These are phyloP conservation scores for Lasioglossum baleicum DNA, from an alignment of 1,140 invertebrate species.

Conservation along the genomic window DNA sequence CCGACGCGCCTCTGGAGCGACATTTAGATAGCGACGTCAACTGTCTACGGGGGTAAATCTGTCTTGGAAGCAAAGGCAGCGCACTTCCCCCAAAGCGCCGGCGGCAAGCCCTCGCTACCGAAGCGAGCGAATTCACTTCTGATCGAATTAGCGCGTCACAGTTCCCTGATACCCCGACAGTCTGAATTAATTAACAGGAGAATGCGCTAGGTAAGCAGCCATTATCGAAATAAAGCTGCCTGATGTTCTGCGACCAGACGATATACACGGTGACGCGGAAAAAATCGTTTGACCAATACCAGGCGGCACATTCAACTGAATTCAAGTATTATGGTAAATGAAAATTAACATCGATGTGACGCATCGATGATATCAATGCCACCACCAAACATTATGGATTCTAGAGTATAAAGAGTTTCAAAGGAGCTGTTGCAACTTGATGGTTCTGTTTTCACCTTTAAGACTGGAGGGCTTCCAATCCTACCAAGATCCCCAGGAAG, in stretches of 20 bases:
- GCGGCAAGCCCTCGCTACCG: slow-evolving; percentile 58
- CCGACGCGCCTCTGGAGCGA: slow-evolving; percentile 69
- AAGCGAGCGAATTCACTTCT: slow-evolving; percentile 73
- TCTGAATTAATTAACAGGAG: slow-evolving; percentile 79
- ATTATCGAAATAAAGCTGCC: slow-evolving; percentile 74
- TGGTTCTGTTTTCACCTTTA: no score
- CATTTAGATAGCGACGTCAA: slow-evolving; percentile 78
- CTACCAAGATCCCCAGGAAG: no score
- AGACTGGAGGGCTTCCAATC: no score
- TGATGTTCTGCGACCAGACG: slow-evolving; percentile 27
- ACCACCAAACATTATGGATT: no score
- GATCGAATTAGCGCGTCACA: slow-evolving; percentile 79
- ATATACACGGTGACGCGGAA: background rate
- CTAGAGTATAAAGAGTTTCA: no score
- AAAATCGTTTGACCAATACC: background rate
- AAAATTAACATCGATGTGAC: no score
- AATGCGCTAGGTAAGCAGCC: slow-evolving; percentile 73
- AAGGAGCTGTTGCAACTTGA: no score
- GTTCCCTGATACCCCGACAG: slow-evolving; percentile 78
- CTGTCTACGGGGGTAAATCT: slow-evolving; percentile 74
- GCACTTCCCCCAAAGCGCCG: slow-evolving; percentile 55
- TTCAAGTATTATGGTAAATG: no score
- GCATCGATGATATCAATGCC: no score
- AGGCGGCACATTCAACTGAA: no score
- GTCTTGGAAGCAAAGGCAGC: slow-evolving; percentile 71